Evolutionary conservation across 1,140 invertebrate genomes (phyloP).

Genomic region (Idris sp.): DNA sequence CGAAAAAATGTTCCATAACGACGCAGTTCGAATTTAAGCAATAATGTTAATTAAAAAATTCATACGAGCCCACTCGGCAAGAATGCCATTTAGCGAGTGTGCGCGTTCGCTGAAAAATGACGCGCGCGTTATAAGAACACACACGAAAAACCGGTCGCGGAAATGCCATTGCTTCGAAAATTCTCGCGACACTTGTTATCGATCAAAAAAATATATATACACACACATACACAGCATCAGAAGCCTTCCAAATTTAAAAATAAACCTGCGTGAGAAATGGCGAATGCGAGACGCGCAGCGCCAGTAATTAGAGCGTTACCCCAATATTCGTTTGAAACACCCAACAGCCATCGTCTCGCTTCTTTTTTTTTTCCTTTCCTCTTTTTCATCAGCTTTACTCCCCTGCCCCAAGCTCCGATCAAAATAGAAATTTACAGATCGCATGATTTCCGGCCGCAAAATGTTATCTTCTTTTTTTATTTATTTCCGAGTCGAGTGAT

Average conservation of each 20-base stretch:
- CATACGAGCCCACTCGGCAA: constrained; percentile 16
- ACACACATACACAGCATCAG: no score
- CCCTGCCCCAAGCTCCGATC: constrained; percentile 50
- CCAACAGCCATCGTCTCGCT: constrained; percentile 19
- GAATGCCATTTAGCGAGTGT: constrained; percentile 12
- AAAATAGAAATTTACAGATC: constrained; percentile 55
- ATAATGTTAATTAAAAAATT: constrained; percentile 60
- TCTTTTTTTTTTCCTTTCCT: constrained; percentile 57
- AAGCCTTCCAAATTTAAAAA: constrained; percentile 62
- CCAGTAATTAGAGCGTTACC: constrained; percentile 63
- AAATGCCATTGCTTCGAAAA: constrained; percentile 51
- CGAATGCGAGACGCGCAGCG: constrained; percentile 61
- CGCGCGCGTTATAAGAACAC: background rate
- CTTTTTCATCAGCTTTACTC: constrained; percentile 48
- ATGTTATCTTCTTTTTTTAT: background rate
- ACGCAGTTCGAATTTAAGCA: constrained; percentile 24
- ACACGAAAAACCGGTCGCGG: constrained; percentile 7
- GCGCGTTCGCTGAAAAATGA: constrained; percentile 18
- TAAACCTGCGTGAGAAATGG: constrained; percentile 63
- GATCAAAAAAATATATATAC: constrained; percentile 64
- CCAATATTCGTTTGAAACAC: constrained; percentile 62
- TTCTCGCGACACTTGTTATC: constrained; percentile 64
- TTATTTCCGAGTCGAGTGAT: constrained; percentile 22
- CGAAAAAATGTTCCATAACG: constrained; percentile 13
- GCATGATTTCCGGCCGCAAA: constrained; percentile 59